phyloP scores from a whole-genome alignment of 2,797 vertebrate genomes.

The Lophotriccus pileatus region DNA sequence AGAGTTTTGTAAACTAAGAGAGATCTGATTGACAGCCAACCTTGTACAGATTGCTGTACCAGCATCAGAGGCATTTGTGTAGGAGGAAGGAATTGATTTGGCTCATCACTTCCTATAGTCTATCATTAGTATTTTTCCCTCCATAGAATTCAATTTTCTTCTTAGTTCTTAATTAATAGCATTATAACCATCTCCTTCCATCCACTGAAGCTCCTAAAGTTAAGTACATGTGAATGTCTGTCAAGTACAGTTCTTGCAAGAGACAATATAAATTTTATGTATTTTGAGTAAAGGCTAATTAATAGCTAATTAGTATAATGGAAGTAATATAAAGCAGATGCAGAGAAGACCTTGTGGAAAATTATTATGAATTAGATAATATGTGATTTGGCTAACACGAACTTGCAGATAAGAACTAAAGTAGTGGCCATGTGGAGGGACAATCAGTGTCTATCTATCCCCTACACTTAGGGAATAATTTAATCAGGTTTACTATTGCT shows the following conservation, averaged over 20 bases:
- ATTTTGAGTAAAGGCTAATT: conserved; percentile 77
- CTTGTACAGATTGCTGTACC: background rate
- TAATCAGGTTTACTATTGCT: conserved; percentile 72
- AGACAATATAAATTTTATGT: conserved; percentile 61
- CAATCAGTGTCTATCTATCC: conserved; percentile 60
- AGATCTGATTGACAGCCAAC: background rate
- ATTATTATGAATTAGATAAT: conserved; percentile 71
- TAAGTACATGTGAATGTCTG: conserved; percentile 75
- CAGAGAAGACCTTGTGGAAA: conserved; percentile 75
- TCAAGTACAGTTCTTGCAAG: conserved; percentile 65
- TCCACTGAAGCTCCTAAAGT: conserved; percentile 60
- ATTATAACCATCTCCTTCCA: conserved; percentile 31
- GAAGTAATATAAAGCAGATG: conserved; percentile 77
- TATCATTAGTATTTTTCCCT: background rate
- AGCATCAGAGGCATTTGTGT: conserved; percentile 4
- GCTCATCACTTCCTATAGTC: background rate
- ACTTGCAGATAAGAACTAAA: conserved; percentile 70
- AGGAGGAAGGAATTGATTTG: conserved; percentile 8
- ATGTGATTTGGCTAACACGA: conserved; percentile 65
- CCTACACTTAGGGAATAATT: conserved; percentile 62
- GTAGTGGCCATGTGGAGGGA: conserved; percentile 67
- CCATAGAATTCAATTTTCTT: background rate
- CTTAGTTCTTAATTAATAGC: conserved; percentile 48
- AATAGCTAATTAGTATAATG: conserved; percentile 79
- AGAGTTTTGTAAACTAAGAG: background rate